Percentiles rank a stretch among this genome's conserved stretches.
Conservation (phyloP, 2,113 vertebrate genomes). For the Emydocephalus ijimae region DNA sequence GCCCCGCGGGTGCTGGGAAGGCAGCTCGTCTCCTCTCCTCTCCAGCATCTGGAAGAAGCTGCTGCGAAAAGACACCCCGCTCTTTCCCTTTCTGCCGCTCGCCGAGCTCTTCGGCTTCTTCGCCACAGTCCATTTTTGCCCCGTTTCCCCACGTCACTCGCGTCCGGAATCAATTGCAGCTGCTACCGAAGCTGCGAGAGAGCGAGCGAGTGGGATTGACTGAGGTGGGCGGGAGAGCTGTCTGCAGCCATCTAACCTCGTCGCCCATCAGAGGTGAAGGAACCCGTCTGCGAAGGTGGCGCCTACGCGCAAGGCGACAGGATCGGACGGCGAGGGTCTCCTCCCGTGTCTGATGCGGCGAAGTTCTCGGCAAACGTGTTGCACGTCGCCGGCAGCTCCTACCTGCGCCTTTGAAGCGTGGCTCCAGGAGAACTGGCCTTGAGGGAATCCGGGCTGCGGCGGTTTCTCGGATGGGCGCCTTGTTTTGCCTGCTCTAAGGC, state of each 20-base stretch:
- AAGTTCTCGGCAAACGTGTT: conserved; percentile 71
- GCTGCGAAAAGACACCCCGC: not conserved
- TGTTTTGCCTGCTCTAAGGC: not conserved
- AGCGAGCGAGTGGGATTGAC: not conserved
- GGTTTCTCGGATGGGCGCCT: conserved; percentile 8
- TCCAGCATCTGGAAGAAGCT: conserved; percentile 4
- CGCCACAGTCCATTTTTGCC: conserved; percentile 5
- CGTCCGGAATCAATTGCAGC: not conserved
- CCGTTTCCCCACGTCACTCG: conserved; percentile 13
- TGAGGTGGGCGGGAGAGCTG: not conserved
- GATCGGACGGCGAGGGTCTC: not conserved
- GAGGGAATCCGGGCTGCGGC: conserved; percentile 27
- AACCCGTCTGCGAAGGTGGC: not conserved
- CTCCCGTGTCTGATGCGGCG: conserved; percentile 54
- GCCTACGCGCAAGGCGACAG: not conserved
- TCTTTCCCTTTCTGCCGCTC: not conserved
- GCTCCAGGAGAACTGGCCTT: conserved; percentile 35
- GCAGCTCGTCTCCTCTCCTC: not conserved
- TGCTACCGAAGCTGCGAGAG: not conserved
- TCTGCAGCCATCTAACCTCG: not conserved
- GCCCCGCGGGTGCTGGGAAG: not conserved
- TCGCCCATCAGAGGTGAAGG: conserved; percentile 65
- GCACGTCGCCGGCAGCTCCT: conserved; percentile 52
- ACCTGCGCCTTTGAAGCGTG: conserved; percentile 24
- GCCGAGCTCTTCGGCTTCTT: conserved; percentile 10